Base-by-base conservation (phyloP, 1,140 invertebrate species). In the Lethrus apterus region DNA sequence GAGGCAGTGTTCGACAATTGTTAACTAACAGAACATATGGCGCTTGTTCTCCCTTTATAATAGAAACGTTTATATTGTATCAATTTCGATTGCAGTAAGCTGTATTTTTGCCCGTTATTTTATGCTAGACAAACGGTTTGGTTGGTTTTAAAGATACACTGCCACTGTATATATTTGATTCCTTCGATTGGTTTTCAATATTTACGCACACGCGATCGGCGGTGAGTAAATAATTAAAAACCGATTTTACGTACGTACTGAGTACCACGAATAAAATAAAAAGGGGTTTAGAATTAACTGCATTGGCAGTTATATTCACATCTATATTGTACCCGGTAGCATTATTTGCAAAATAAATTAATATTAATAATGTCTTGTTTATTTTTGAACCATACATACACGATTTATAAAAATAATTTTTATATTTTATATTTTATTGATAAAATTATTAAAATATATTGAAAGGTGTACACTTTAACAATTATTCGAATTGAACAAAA, bases 321-420 rank as follows among this genome's bases (percentile, higher is more conserved):
- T 66, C 56, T 63, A 63, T 64, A 64, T 60, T 64, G 62, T 66
- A 66, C 60, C 62, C 64, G 62, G 64, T 49, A 61, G 62, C 60
- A 63, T 66, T 62, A 65, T 66, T 66, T 66, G 64, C 64, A 66
- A 66, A 65, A 63, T 60, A 55, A 65, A 65, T 58, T 60, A 57
- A 63, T 52, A 59, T 59, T 47, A 56, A 51, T 54, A 54, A 42
- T 52, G 30, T 4, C 7, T 33, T 33, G 21, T 29, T 9, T 42
- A 8, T 26, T 26, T 29, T 42, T 26, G 5, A 26, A 5, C 23
- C n/a, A n/a, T 26, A 7, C 5, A 7, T 26, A 7, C n/a, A 5
- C 5, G 23, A 7, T 26, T 7, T 26, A 7, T 26, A 26, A 26
- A 26, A 7, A n/a, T 26, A 5, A 26, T 26, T 26, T 26, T 26